Conservation (phyloP, 1,140 invertebrate species). For the Drosophila subpulchrella region DNA sequence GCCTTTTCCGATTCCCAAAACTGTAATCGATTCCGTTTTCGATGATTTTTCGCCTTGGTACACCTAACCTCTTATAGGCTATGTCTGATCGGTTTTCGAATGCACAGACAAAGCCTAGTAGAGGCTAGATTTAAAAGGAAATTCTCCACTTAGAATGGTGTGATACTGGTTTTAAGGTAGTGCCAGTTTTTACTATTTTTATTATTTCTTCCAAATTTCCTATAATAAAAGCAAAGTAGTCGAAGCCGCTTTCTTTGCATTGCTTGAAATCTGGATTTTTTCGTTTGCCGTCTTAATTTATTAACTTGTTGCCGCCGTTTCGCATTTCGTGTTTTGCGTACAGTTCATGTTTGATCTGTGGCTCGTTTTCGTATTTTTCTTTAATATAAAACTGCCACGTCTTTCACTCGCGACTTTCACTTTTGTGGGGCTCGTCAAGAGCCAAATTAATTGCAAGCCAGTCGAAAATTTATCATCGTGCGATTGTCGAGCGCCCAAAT, state of each 20-base stretch:
- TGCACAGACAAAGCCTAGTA: slow-evolving; percentile 85
- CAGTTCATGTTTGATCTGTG: slow-evolving; percentile 58
- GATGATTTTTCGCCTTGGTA: slow-evolving; percentile 71
- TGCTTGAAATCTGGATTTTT: slow-evolving; percentile 37
- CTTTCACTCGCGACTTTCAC: slow-evolving; percentile 77
- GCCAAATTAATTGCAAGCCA: slow-evolving; percentile 72
- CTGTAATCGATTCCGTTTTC: slow-evolving; percentile 10
- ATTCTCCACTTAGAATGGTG: slow-evolving; percentile 6
- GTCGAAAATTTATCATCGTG: slow-evolving; percentile 48
- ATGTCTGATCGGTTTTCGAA: slow-evolving; percentile 78
- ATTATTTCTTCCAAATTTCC: slow-evolving; percentile 5
- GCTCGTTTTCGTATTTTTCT: slow-evolving; percentile 28
- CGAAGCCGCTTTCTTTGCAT: slow-evolving; percentile 67
- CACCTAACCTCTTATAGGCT: slow-evolving; percentile 85
- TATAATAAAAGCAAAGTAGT: slow-evolving; percentile 27
- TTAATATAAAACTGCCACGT: slow-evolving; percentile 55
- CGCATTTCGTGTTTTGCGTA: slow-evolving; percentile 73
- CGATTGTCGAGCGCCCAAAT: slow-evolving; percentile 38
- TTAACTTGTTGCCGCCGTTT: slow-evolving; percentile 59
- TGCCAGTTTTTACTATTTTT: neutral
- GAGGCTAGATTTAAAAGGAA: slow-evolving; percentile 84
- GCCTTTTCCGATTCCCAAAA: slow-evolving; percentile 1
- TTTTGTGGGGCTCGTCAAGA: slow-evolving; percentile 64
- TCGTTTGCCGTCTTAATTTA: slow-evolving; percentile 62
- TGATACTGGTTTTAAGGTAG: too few species aligned